Evolutionary conservation across 2,113 vertebrate species (phyloP).

Genomic region (Prunella himalayana): DNA sequence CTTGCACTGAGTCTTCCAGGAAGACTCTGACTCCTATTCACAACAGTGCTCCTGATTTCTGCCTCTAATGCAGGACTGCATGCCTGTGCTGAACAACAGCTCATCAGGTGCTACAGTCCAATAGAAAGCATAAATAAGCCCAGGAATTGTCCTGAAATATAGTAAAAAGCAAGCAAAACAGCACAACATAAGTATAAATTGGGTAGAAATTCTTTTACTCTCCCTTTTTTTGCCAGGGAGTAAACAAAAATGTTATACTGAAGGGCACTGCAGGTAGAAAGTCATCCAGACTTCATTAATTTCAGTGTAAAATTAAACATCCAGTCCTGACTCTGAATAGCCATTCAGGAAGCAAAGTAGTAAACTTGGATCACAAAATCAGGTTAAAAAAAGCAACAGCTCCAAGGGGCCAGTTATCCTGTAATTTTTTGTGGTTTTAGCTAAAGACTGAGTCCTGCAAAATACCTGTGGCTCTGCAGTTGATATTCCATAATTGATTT

Average conservation of each 20-base stretch:
- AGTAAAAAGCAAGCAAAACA: neutral
- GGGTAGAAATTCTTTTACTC: neutral
- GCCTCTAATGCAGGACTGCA: neutral
- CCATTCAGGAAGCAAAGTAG: neutral
- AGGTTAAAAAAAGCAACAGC: neutral
- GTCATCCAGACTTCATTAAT: neutral
- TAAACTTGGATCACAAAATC: neutral
- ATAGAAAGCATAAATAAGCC: neutral
- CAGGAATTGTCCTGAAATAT: neutral
- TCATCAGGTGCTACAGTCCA: neutral
- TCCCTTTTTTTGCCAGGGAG: neutral
- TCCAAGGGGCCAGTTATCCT: neutral
- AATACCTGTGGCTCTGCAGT: neutral
- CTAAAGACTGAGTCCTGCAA: neutral
- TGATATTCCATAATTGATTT: neutral
- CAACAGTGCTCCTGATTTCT: neutral
- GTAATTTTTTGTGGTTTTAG: neutral
- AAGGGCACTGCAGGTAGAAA: neutral
- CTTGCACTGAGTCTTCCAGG: neutral
- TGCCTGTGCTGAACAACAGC: neutral
- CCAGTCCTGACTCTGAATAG: neutral
- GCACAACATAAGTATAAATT: neutral
- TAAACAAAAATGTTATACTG: neutral
- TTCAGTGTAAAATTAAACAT: neutral
- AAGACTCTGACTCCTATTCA: neutral